These are phyloP conservation scores for Gerris lacustris DNA, from an alignment of 2,888 invertebrate species.

Conservation along the genomic window DNA sequence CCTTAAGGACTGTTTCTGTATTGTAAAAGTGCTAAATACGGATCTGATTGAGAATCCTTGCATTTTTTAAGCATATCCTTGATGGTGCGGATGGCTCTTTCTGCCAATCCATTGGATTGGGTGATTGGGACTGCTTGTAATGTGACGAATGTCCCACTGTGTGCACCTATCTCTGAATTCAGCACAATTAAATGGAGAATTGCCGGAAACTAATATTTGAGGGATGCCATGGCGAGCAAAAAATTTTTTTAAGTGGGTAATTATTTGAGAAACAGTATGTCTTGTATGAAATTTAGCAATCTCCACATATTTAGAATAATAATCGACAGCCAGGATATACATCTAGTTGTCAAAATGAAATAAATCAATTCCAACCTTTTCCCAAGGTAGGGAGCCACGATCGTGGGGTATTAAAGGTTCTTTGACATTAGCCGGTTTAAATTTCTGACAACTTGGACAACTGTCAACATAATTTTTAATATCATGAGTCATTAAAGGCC, in stretches of 20 bases:
- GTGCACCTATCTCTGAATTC: conserved; percentile 33
- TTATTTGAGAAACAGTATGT: neutral
- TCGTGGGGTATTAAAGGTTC: neutral
- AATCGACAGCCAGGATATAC: conserved; percentile 7
- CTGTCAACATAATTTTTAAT: neutral
- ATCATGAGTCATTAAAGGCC: neutral
- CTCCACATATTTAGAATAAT: conserved; percentile 8
- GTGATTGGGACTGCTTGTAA: neutral
- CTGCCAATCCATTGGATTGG: conserved; percentile 34
- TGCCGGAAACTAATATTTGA: conserved; percentile 12
- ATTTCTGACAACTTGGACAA: neutral
- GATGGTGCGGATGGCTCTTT: too few species aligned
- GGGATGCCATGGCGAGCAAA: conserved; percentile 17
- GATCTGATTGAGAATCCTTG: too few species aligned
- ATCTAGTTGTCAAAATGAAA: neutral
- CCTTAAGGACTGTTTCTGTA: too few species aligned
- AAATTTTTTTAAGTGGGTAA: neutral
- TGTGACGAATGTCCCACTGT: neutral
- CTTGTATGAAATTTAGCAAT: conserved; percentile 6
- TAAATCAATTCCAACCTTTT: conserved; percentile 11
- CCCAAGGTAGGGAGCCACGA: neutral
- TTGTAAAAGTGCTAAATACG: too few species aligned
- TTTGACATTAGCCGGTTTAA: neutral
- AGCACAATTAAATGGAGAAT: conserved; percentile 9
- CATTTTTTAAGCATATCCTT: too few species aligned